Base-by-base conservation (phyloP, 2,888 invertebrate genomes). In the Thymelicus sylvestris region DNA sequence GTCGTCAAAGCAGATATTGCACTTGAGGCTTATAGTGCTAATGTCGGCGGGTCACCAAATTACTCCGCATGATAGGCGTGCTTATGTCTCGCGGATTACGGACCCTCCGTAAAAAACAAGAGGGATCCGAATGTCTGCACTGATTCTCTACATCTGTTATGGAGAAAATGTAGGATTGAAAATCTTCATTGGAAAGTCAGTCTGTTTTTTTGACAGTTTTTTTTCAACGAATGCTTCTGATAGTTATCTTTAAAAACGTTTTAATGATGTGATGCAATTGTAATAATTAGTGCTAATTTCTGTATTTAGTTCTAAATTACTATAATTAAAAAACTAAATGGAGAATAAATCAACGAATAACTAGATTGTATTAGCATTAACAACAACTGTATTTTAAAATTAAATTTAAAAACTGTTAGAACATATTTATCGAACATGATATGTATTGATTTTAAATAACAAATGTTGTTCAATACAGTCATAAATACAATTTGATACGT, bases 91-190 rank as follows among this genome's bases (percentile, higher is more conserved):
- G 77, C 81, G 88, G 90, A 89, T 91, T 90, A 91, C 83, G 77
- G 82, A 85, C 91, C 91, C 92, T 88, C 82, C 78, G 87, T 90
- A 93, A 92, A 93, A 93, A 93, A 93, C 92, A 92, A 90, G 90
- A 85, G 90, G 90, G 86, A 71, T 79, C 83, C 85, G 82, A 82
- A 79, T 78, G 85, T 85, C 85, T 78, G 80, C 80, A 78, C 75
- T 80, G 81, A 81, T 80, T 79, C 78, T 71, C 19, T 71, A 79
- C 81, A 81, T 81, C 81, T 81, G 81, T 79, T 81, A 71, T 52
- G 41, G 4, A 24, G 59, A 7, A 57, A 69, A 63, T 12, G 1
- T 41, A 59, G 41, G 50, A 65, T 65, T 60, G 39, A 31, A 47
- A 63, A 48, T 48, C 38, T 59, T 59, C 59, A 39, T 8, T 24